Base-by-base conservation (phyloP, 2,888 invertebrate genomes). In the Suillia variegata region DNA sequence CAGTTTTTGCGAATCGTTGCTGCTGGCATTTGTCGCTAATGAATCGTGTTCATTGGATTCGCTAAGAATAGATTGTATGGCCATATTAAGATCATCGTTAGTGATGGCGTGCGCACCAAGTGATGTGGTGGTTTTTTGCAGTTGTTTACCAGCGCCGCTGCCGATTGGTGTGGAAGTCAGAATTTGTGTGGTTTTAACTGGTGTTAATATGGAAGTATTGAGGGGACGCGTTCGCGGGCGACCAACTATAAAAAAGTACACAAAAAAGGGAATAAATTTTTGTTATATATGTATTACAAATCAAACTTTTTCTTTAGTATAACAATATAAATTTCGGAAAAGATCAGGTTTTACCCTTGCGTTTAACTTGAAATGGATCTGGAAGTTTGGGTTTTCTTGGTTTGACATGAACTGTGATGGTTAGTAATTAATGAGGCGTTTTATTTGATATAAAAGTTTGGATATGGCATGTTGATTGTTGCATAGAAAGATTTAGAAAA, bases 221-320 rank as follows among this genome's bases (percentile, higher is more conserved):
- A 77, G 31, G 2, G 80, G 79, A 38, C 80, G 75, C 4, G 78
- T 78, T 18, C 81, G 83, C 12, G 85, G 85, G 56, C 86, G 80
- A 59, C 85, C 85, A 70, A 85, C 85, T 85, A n/a, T n/a, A 70
- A 68, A 68, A 63, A 56, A 65, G 58, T 2, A 51, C 26, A 17
- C 31, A 33, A 57, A 58, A 58, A 54, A n/a, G 45, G 22, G 47
- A 50, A 45, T 47, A 56, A 63, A 50, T 61, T 62, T 67, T 74
- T 69, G 69, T 67, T 50, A 64, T 60, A n/a, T n/a, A n/a, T n/a
- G n/a, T n/a, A n/a, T n/a, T n/a, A 63, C 55, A 67, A 63, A 66
- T 52, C 60, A 52, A 61, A 61, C 26, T 13, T 26, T 48, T 50
- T 21, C 48, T 24, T 17, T n/a, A n/a, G n/a, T n/a, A n/a, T n/a